phyloP scores from a whole-genome alignment of 1,140 invertebrate species.

The Brachionus angularis region DNA sequence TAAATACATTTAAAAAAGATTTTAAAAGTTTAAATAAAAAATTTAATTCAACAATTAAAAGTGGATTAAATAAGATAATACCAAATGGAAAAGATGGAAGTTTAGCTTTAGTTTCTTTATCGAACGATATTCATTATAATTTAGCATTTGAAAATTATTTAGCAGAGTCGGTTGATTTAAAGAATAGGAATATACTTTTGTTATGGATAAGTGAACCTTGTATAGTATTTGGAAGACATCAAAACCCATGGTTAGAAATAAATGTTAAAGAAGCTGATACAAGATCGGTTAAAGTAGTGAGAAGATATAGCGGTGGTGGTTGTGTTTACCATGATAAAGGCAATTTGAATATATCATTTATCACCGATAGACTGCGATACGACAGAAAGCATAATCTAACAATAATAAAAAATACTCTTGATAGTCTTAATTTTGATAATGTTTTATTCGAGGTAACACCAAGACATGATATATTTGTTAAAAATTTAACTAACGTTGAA shows the following conservation, averaged over 20 bases:
- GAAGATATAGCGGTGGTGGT: slow-evolving; percentile 90
- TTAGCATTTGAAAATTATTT: slow-evolving; percentile 39
- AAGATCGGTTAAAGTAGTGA: slow-evolving; percentile 68
- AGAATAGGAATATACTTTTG: slow-evolving; percentile 67
- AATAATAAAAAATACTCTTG: slow-evolving; percentile 68
- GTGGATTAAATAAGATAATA: slow-evolving; percentile 7
- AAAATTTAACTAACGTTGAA: neutral
- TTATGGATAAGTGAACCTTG: slow-evolving; percentile 86
- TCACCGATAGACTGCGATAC: slow-evolving; percentile 66
- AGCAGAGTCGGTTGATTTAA: slow-evolving; percentile 60
- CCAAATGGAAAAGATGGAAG: slow-evolving; percentile 8
- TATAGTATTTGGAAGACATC: slow-evolving; percentile 89
- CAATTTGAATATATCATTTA: slow-evolving; percentile 43
- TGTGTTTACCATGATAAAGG: slow-evolving; percentile 43
- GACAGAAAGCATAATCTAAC: slow-evolving; percentile 72
- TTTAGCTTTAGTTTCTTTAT: slow-evolving; percentile 11
- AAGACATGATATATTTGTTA: slow-evolving; percentile 45
- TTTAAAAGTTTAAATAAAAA: no score
- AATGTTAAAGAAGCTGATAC: slow-evolving; percentile 63
- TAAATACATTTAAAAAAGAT: no score
- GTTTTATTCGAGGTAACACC: slow-evolving; percentile 47
- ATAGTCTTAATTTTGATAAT: slow-evolving; percentile 70
- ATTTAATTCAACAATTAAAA: no score
- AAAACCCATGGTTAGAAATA: slow-evolving; percentile 90
- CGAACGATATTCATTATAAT: slow-evolving; percentile 35